Evolutionary conservation across 2,113 vertebrate species (phyloP).

Genomic region (Elephantulus edwardii): DNA sequence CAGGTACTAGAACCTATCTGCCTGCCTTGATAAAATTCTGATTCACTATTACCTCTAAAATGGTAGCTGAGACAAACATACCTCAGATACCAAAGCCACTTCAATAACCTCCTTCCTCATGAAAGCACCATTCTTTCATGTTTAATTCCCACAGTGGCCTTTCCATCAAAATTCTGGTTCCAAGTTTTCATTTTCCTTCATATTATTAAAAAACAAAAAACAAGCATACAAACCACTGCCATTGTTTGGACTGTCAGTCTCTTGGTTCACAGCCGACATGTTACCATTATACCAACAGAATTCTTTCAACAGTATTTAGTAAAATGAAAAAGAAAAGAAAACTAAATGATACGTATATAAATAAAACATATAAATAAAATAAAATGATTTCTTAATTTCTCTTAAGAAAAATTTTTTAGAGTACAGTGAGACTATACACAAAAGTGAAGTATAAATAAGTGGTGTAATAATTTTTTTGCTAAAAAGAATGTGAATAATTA

Average conservation of each 20-base stretch:
- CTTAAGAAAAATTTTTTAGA: not conserved
- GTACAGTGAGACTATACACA: not conserved
- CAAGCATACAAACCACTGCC: too few species aligned
- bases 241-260: too few species aligned
- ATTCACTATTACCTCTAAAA: constrained; percentile 70
- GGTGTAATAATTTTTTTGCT: not conserved
- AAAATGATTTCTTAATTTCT: not conserved
- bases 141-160: constrained; percentile 56
- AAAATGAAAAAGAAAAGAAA: too few species aligned
- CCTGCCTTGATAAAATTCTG: constrained; percentile 55
- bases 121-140: constrained; percentile 60
- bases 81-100: constrained; percentile 68
- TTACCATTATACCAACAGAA: too few species aligned
- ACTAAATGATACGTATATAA: too few species aligned
- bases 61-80: constrained; percentile 71
- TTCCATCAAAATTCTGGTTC: constrained; percentile 11
- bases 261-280: too few species aligned
- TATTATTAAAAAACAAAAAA: too few species aligned
- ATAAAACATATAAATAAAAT: not conserved
- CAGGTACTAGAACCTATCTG: constrained; percentile 62
- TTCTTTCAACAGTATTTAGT: too few species aligned
- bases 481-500: constrained; percentile 5
- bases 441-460: not conserved
- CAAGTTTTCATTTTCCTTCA: constrained; percentile 13
- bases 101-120: constrained; percentile 58